Conservation (phyloP, 2,888 invertebrate genomes). For the Julus scanicus region DNA sequence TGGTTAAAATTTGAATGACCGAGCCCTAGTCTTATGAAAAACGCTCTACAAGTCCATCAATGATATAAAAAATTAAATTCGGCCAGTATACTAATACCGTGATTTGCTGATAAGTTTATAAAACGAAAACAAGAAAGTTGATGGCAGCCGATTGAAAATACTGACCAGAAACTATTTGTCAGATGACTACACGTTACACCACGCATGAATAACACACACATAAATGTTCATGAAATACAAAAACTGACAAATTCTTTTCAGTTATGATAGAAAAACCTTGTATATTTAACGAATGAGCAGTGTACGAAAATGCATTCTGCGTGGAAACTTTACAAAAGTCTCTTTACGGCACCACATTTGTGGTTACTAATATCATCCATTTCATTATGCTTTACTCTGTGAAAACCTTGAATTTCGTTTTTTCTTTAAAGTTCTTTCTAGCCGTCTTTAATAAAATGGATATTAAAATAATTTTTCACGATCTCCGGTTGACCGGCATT, state of each 20-base stretch:
- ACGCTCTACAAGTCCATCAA: too few species aligned
- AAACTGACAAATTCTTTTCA: conserved; percentile 32
- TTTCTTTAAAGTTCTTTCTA: neutral
- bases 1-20: too few species aligned
- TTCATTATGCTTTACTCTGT: conserved; percentile 1
- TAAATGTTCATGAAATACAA: conserved; percentile 21
- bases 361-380: conserved; percentile 25
- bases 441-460: neutral
- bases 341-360: conserved; percentile 21
- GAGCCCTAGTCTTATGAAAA: too few species aligned
- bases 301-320: conserved; percentile 42
- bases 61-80: neutral
- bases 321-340: conserved; percentile 30
- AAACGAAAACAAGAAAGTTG: too few species aligned
- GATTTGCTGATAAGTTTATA: neutral
- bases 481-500: neutral
- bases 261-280: conserved; percentile 17
- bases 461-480: conserved; percentile 16
- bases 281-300: conserved; percentile 39
- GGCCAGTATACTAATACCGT: too few species aligned
- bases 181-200: conserved; percentile 3
- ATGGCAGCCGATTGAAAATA: neutral
- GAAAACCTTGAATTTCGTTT: too few species aligned
- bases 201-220: neutral
- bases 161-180: conserved; percentile 24